A percentile compares a stretch with the other conserved stretches of the same genome.
Conservation (phyloP, 2,888 invertebrate species). For the Conus canariensis region DNA sequence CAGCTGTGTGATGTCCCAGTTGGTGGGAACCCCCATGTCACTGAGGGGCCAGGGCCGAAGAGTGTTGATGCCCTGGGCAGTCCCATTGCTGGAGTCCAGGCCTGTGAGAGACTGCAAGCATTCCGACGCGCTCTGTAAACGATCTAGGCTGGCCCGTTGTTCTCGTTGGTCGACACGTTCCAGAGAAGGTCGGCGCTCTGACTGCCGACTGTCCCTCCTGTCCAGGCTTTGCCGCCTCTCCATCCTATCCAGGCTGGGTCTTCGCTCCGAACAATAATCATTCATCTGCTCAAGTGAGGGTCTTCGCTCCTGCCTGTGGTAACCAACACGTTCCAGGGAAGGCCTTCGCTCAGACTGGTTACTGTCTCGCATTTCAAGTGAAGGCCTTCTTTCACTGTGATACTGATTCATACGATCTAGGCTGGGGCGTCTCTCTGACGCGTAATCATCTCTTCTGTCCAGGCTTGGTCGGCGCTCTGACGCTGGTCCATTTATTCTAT, state of each 20-base stretch:
- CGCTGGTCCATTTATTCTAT: background rate
- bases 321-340: background rate
- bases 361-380: background rate
- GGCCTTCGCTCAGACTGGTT: background rate
- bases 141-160: background rate
- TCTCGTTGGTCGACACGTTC: background rate
- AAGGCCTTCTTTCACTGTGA: background rate
- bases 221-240: constrained; percentile 5
- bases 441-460: background rate
- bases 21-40: constrained; percentile 51
- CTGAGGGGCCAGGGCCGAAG: constrained; percentile 45
- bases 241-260: constrained; percentile 25
- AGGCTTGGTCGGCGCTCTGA: constrained; percentile 5
- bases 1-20: constrained; percentile 48
- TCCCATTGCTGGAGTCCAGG: background rate
- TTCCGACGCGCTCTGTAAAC: background rate
- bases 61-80: constrained; percentile 15
- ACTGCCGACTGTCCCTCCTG: background rate
- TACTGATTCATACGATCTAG: background rate
- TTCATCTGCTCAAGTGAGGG: constrained; percentile 19
- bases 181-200: constrained; percentile 27
- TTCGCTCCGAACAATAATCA: constrained; percentile 15
- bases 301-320: constrained; percentile 19
- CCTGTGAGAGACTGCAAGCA: background rate
- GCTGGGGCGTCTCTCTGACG: constrained; percentile 21